Evolutionary conservation across 2,888 invertebrate genomes (phyloP).

Genomic region (Melolontha melolontha): DNA sequence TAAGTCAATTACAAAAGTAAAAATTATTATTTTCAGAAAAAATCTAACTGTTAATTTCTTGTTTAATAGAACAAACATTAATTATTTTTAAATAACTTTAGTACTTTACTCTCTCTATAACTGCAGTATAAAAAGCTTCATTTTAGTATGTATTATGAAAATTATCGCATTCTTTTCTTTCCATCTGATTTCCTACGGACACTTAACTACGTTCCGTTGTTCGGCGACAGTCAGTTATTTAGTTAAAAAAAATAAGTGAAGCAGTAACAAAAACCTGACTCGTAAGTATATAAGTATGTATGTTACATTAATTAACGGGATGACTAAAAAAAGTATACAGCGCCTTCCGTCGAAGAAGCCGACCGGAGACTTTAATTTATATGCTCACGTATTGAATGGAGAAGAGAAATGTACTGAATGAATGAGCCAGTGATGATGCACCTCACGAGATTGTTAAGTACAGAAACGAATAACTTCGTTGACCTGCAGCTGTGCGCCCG

Average conservation of each 20-base stretch:
- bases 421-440: not conserved
- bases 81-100: no score
- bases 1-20: no score
- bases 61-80: no score
- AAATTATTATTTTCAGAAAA: no score
- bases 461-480: no score
- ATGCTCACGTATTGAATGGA: constrained; percentile 20
- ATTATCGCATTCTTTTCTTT: no score
- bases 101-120: no score
- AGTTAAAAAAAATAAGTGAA: constrained; percentile 19
- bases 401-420: not conserved
- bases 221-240: constrained; percentile 17
- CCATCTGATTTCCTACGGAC: no score
- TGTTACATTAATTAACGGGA: constrained; percentile 24
- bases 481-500: not conserved
- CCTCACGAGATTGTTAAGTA: not conserved
- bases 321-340: constrained; percentile 21
- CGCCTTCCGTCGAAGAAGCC: constrained; percentile 28
- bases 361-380: constrained; percentile 35
- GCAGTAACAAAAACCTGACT: constrained; percentile 16
- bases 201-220: no score
- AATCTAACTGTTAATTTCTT: no score
- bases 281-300: constrained; percentile 7
- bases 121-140: no score
- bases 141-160: no score